phyloP scores from a whole-genome alignment of 2,888 invertebrate species.

The Lumbricus terrestris region DNA sequence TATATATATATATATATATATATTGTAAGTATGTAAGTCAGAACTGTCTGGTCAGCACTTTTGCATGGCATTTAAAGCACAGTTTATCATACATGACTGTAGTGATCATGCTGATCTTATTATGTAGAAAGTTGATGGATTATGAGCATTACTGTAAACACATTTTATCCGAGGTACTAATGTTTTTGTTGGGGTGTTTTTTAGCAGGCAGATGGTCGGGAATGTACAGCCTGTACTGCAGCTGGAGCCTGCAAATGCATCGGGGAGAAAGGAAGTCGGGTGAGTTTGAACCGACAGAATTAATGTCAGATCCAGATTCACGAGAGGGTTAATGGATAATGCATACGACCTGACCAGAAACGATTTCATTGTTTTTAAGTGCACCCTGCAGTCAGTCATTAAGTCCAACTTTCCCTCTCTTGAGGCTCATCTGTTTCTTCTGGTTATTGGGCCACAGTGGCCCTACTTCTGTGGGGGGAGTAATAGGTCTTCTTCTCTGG shows the following conservation, averaged over 20 bases:
- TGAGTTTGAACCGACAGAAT: conserved; percentile 26
- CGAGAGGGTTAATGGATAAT: background rate
- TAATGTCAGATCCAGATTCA: background rate
- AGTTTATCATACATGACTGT: too few relatives aligned
- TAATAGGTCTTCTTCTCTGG: too few relatives aligned
- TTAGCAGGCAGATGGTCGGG: background rate
- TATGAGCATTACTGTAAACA: background rate
- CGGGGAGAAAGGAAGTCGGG: conserved; percentile 39
- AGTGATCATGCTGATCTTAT: background rate
- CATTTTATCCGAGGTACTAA: background rate
- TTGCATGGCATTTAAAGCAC: too few relatives aligned
- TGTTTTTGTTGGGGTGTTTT: background rate
- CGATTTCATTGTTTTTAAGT: too few relatives aligned
- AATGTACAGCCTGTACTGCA: conserved; percentile 35
- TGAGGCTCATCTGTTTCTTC: too few relatives aligned
- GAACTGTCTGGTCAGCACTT: background rate
- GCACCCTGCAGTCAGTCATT: too few relatives aligned
- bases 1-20: too few relatives aligned
- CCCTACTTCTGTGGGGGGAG: too few relatives aligned
- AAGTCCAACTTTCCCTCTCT: too few relatives aligned
- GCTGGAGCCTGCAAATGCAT: conserved; percentile 37
- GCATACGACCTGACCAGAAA: too few relatives aligned
- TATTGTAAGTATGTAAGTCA: background rate
- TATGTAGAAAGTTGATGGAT: background rate
- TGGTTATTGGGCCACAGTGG: too few relatives aligned